These are phyloP conservation scores for Alligator mississippiensis DNA, from an alignment of 2,113 vertebrate species.

Conservation along the genomic window DNA sequence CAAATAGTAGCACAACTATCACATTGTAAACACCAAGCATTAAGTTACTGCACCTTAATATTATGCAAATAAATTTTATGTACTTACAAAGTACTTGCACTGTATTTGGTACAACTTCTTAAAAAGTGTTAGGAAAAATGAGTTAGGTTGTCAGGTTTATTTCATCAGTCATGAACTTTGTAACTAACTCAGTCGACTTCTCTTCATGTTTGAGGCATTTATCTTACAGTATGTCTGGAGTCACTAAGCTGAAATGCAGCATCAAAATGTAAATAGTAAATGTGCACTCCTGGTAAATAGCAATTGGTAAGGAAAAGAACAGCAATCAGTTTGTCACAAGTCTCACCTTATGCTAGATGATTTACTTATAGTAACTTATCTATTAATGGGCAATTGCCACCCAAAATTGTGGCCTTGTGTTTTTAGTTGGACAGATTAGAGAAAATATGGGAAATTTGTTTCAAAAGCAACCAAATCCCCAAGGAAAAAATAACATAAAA, in stretches of 20 bases:
- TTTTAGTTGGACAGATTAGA: constrained; percentile 3
- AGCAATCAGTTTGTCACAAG: background rate
- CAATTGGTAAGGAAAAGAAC: background rate
- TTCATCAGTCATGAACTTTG: constrained; percentile 26
- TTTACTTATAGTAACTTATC: background rate
- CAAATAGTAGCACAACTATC: constrained; percentile 51
- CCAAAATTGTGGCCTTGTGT: background rate
- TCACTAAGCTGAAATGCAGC: constrained; percentile 38
- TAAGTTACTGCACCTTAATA: constrained; percentile 58
- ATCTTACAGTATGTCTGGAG: background rate
- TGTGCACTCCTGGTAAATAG: constrained; percentile 1
- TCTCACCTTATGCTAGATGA: background rate
- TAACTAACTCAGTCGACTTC: background rate
- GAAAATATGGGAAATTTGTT: constrained; percentile 10
- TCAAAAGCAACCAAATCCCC: constrained; percentile 15
- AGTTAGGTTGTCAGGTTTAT: background rate
- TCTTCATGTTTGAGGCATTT: background rate
- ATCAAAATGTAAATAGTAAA: constrained; percentile 42
- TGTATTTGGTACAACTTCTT: constrained; percentile 3
- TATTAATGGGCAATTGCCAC: background rate
- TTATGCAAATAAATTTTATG: constrained; percentile 54
- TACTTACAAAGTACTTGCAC: constrained; percentile 31
- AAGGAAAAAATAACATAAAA: background rate
- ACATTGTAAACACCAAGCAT: constrained; percentile 48
- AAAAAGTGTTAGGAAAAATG: constrained; percentile 23